Evolutionary conservation across 2,113 vertebrate species (phyloP).

Genomic region (Epinephelus fuscoguttatus): DNA sequence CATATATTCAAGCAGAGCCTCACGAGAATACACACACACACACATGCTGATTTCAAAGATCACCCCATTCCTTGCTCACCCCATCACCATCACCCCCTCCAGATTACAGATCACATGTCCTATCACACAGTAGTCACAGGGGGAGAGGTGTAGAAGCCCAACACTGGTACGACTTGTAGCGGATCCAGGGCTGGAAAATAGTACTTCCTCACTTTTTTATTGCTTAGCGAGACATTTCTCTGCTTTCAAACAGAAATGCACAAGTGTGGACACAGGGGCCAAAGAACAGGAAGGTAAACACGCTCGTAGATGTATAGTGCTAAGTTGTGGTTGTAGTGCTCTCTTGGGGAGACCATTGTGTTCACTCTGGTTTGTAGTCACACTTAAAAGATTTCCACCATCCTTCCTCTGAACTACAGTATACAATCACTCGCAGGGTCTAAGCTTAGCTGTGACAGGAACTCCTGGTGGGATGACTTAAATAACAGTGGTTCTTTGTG

Average conservation of each 20-base stretch:
- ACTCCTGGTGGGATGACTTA: slow-evolving; percentile 58
- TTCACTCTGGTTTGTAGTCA: slow-evolving; percentile 44
- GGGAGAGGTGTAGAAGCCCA: slow-evolving; percentile 20
- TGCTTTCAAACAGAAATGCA: slow-evolving; percentile 14
- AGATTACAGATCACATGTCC: slow-evolving; percentile 77
- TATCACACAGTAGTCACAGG: slow-evolving; percentile 36
- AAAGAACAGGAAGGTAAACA: slow-evolving; percentile 14
- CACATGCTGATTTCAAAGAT: slow-evolving; percentile 32
- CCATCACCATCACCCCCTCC: slow-evolving; percentile 27
- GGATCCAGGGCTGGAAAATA: slow-evolving; percentile 5
- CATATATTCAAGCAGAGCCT: neutral
- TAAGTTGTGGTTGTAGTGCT: neutral
- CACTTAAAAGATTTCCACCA: slow-evolving; percentile 73
- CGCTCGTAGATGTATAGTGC: neutral
- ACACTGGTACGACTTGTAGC: slow-evolving; percentile 16
- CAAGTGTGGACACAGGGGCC: neutral
- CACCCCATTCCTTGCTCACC: slow-evolving; percentile 44
- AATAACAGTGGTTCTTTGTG: slow-evolving; percentile 58
- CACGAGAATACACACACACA: neutral
- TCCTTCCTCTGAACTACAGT: slow-evolving; percentile 65
- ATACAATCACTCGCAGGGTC: slow-evolving; percentile 44
- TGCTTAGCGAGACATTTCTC: neutral
- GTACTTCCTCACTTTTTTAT: slow-evolving; percentile 28
- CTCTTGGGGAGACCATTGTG: slow-evolving; percentile 61
- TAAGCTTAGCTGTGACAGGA: slow-evolving; percentile 56